Conservation (phyloP, 2,113 vertebrate genomes). For the Corythornis vintsioides region DNA sequence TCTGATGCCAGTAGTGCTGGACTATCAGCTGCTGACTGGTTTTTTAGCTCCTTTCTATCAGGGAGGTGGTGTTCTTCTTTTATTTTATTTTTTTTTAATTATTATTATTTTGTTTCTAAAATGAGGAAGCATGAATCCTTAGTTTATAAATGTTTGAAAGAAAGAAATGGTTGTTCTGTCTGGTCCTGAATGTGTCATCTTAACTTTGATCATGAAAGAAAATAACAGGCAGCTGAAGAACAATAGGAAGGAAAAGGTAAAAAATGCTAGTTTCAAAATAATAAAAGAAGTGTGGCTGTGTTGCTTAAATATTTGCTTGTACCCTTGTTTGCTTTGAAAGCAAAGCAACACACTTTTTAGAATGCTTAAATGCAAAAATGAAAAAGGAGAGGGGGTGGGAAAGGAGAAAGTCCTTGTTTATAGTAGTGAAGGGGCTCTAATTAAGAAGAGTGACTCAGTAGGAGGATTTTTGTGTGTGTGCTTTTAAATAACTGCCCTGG, state of each 20-base stretch:
- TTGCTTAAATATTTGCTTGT: conserved; percentile 57
- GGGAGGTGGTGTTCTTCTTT: background rate
- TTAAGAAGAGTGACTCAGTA: conserved; percentile 62
- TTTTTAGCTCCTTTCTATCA: conserved; percentile 73
- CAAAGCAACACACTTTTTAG: background rate
- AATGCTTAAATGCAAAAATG: background rate
- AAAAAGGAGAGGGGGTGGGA: background rate
- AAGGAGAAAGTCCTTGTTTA: conserved; percentile 35
- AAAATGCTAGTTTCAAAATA: conserved; percentile 11
- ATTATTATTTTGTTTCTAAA: conserved; percentile 34
- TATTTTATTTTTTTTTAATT: conserved; percentile 58
- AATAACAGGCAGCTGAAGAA: conserved; percentile 38
- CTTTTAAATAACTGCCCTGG: conserved; percentile 70
- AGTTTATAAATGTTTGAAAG: conserved; percentile 44
- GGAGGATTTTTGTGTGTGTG: background rate
- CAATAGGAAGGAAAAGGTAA: conserved; percentile 30
- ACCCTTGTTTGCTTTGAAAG: background rate
- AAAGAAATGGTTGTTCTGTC: conserved; percentile 57
- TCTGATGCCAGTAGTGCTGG: conserved; percentile 85
- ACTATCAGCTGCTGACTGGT: conserved; percentile 71
- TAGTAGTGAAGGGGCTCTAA: conserved; percentile 52
- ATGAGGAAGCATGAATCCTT: conserved; percentile 47
- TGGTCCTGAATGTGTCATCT: conserved; percentile 37
- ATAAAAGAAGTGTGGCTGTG: background rate
- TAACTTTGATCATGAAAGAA: conserved; percentile 44